Conservation (phyloP, 2,113 vertebrate species). For the Cyprinodon brontotheroides region DNA sequence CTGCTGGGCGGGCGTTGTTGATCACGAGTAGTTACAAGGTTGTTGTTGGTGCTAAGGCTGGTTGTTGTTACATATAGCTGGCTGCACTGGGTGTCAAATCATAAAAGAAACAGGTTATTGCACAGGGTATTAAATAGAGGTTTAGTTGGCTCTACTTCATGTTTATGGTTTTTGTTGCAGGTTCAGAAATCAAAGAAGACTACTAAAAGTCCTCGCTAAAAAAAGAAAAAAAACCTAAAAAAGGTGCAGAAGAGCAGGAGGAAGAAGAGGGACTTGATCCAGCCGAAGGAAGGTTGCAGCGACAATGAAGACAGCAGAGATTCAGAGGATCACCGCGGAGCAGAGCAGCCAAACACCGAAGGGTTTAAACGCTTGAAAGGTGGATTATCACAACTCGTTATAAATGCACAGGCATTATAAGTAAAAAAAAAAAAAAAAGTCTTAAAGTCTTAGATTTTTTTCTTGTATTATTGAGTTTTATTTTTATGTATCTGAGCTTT, state of each 20-base stretch:
- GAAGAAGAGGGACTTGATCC: conserved; percentile 26
- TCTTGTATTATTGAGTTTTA: not conserved
- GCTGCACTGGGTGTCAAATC: too few relatives aligned
- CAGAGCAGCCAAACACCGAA: not conserved
- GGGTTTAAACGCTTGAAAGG: conserved; percentile 17
- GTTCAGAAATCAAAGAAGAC: conserved; percentile 41
- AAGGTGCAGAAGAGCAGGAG: conserved; percentile 29
- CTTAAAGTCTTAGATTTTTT: not conserved
- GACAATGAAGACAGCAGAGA: not conserved
- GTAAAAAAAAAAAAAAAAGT: too few relatives aligned
- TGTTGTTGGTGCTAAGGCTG: too few relatives aligned
- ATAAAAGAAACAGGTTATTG: too few relatives aligned
- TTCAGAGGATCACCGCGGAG: not conserved
- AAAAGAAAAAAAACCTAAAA: conserved; percentile 66
- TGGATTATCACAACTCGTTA: not conserved
- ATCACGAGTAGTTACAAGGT: too few relatives aligned
- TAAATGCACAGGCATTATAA: not conserved
- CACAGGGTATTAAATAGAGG: too few relatives aligned
- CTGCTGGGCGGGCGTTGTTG: too few relatives aligned
- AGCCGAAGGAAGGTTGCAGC: not conserved
- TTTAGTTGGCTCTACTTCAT: not conserved
- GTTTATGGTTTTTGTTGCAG: conserved; percentile 18
- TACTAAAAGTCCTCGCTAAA: conserved; percentile 34
- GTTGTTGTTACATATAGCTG: too few relatives aligned
- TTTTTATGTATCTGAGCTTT: too few relatives aligned